Base-by-base conservation (phyloP, 2,113 vertebrate species). In the Lamprologus sp. region DNA sequence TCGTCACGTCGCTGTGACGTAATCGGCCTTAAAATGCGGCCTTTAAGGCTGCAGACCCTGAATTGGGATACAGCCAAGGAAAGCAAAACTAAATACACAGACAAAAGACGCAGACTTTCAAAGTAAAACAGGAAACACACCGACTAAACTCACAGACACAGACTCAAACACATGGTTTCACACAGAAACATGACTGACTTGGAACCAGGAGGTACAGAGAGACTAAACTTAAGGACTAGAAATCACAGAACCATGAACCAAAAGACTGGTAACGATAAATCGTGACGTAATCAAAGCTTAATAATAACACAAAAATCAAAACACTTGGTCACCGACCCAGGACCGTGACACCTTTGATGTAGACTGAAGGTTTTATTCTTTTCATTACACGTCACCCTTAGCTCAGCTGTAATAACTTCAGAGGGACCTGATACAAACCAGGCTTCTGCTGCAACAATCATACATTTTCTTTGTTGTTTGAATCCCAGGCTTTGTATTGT, bases 141-240 rank as follows among this genome's bases (percentile, higher is more conserved):
- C 7, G 4, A 8, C 23, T 23, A 23, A 23, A 23, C 23, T 23
- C 3, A 26, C 4, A 26, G 26, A 4, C 26, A 55, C 54, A 23
- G 21, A 58, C 56, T 60, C 9, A 63, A 63, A 63, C 9, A 58
- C 55, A 35, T 19, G 58, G 31, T 35, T 63, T 63, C 58, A 63
- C 58, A 12, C 31, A 35, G 9, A 35, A n/a, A 63, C 31, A 35
- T 12, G 17, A 35, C 4, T 63, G 31, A 63, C 9, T n/a, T 35
- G 17, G 31, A n/a, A 63, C 0, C 31, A 63, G 31, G 1, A 35
- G 58, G 58, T 12, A 63, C 4, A 35, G 17, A 7, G 0, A 63
- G 58, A 63, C 31, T 35, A 12, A 63, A 63, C 6, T 0, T 35
- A 35, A n/a, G 9, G 3, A n/a, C 0, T 0, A 35, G 58, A 63